Evolutionary conservation across 1,140 invertebrate genomes (phyloP), one percentile per base, ranked within the genome.

Genomic region (Anoplolepis gracilipes): DNA sequence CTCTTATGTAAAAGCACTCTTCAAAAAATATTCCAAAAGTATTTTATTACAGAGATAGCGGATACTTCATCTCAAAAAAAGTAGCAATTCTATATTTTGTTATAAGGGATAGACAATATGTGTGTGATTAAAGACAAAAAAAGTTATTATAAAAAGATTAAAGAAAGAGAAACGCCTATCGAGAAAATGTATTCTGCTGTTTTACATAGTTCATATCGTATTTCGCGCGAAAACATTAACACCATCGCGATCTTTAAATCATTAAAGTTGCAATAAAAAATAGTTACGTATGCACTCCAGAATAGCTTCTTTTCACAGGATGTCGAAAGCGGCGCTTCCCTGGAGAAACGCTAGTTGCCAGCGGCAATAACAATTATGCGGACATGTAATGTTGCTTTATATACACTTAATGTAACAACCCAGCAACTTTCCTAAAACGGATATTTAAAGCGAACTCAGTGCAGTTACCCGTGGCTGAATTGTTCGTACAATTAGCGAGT

Each of bases 401-500:
- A 28, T 25, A 42, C 78, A 59, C 53, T 73, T 72, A 59, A 72
- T 72, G 78, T 59, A 70, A 57, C 49, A 73, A 59, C 19, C 30
- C 61, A 77, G 33, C 67, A 72, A 82, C 67, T 82, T 82, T 82
- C 67, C 13, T 61, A 46, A 33, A 82, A 73, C 36, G 67, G 53
- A 72, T 30, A 11, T 42, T 59, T 33, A 25, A 46, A 46, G 46
- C 7, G 19, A 57, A 30, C 55, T 42, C 28, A 7, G 10, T 16
- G 33, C 39, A n/a, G 10, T 67, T 78, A 57, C 8, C 22, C 36
- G 5, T 39, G 13, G 8, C 22, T 55, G 64, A 39, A 70, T 70
- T 30, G 53, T 69, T 69, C 76, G 33, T 69, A 67, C 13, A 69
- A 79, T 79, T 39, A 59, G 22, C 46, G 25, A 70, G 13, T 13